Evolutionary conservation across 53 echinoderm and acorn worm genomes (phyloP).

Genomic region (Mesocentrotus franciscanus): DNA sequence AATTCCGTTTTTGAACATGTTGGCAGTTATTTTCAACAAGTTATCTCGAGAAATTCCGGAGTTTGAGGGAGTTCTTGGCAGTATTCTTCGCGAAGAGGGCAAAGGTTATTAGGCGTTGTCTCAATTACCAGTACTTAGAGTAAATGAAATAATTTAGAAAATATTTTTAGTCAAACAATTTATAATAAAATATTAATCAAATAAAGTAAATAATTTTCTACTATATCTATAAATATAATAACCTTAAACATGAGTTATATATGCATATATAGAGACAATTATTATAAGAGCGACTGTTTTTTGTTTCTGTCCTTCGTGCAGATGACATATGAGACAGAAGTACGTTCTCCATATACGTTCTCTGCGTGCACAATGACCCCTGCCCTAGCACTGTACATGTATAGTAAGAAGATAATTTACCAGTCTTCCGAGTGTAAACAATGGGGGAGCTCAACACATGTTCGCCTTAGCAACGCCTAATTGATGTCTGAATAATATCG

Average conservation of each 20-base stretch:
- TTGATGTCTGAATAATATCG: too few relatives aligned
- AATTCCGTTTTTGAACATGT: constrained; percentile 42
- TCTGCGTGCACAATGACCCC: not conserved
- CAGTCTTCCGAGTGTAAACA: constrained; percentile 2
- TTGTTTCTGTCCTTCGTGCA: not conserved
- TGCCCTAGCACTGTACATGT: not conserved
- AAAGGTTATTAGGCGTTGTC: not conserved
- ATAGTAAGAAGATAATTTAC: not conserved
- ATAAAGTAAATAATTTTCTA: not conserved
- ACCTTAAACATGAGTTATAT: not conserved
- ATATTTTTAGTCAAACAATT: not conserved
- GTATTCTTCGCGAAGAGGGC: not conserved
- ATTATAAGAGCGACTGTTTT: not conserved
- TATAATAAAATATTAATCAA: too few relatives aligned
- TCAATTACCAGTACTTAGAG: not conserved
- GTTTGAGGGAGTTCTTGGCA: not conserved
- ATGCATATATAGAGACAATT: not conserved
- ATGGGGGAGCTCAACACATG: not conserved
- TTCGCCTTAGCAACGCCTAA: constrained; percentile 4
- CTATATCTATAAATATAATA: not conserved
- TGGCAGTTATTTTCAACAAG: not conserved
- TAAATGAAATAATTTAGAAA: not conserved
- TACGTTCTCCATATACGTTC: not conserved
- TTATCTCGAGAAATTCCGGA: not conserved
- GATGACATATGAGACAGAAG: not conserved